Percentiles rank a stretch among this genome's conserved stretches.
These are phyloP conservation scores for Eremophila alpestris DNA, from an alignment of 2,797 vertebrate genomes.

Conservation along the genomic window DNA sequence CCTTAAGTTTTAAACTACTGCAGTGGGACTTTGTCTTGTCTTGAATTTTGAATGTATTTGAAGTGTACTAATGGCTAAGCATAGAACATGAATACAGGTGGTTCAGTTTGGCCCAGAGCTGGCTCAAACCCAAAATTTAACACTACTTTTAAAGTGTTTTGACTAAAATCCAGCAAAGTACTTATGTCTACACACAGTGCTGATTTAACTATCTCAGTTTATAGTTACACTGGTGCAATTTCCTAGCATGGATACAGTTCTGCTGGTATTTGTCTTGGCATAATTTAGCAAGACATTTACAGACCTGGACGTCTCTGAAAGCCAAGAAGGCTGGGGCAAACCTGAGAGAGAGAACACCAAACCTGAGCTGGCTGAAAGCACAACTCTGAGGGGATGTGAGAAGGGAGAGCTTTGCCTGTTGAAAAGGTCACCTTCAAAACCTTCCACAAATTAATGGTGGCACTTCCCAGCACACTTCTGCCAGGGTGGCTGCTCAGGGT, in stretches of 20 bases:
- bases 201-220: conserved; percentile 60
- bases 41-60: background rate
- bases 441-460: background rate
- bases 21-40: background rate
- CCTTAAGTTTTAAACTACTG: background rate
- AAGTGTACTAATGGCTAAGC: background rate
- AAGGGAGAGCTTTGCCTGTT: background rate
- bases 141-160: conserved; percentile 43
- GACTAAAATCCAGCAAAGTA: conserved; percentile 54
- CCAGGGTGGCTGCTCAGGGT: background rate
- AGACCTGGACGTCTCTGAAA: background rate
- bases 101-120: background rate
- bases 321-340: background rate
- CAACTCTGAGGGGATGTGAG: background rate
- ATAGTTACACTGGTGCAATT: conserved; percentile 40
- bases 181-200: conserved; percentile 25
- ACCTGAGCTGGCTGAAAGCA: background rate
- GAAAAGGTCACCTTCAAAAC: background rate
- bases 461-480: background rate
- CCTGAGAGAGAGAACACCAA: background rate
- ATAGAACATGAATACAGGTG: background rate
- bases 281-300: background rate
- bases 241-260: background rate
- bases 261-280: conserved; percentile 41
- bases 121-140: background rate